These are phyloP conservation scores for Bagarius yarrelli DNA, from an alignment of 2,113 vertebrate genomes.

Conservation along the genomic window DNA sequence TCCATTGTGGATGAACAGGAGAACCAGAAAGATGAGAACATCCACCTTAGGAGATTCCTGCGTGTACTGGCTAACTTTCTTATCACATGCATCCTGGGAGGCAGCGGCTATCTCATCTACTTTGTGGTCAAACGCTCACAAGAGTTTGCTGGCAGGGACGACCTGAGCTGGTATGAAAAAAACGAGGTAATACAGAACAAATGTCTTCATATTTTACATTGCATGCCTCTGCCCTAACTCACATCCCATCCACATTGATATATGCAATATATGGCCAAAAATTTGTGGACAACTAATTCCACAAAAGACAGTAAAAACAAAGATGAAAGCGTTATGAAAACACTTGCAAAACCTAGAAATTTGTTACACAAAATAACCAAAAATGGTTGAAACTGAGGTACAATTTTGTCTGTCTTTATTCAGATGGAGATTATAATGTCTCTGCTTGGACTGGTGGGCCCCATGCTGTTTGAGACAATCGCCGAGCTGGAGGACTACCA, in stretches of 20 bases:
- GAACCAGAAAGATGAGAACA: slow-evolving; percentile 96
- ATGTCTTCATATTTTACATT: background rate
- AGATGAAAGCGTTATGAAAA: no score
- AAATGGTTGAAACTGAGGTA: background rate
- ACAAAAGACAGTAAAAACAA: no score
- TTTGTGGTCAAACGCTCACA: slow-evolving; percentile 97
- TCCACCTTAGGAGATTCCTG: slow-evolving; percentile 91
- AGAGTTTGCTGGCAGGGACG: slow-evolving; percentile 85
- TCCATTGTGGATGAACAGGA: slow-evolving; percentile 98
- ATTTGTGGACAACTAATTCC: no score
- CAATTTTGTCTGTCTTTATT: background rate
- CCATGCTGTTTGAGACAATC: slow-evolving; percentile 95
- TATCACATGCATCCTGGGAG: slow-evolving; percentile 91
- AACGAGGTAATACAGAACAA: slow-evolving; percentile 82
- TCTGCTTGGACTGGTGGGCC: slow-evolving; percentile 93
- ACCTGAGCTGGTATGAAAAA: slow-evolving; percentile 95
- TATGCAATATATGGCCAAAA: background rate
- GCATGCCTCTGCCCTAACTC: background rate
- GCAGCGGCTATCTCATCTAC: slow-evolving; percentile 97
- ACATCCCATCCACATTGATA: background rate
- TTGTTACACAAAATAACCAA: no score
- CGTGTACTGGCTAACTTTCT: slow-evolving; percentile 89
- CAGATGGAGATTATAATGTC: slow-evolving; percentile 78
- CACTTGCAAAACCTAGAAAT: no score
- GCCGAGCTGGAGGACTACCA: slow-evolving; percentile 94